Evolutionary conservation across 2,888 invertebrate species (phyloP).

Genomic region (Phaedon cochleariae): DNA sequence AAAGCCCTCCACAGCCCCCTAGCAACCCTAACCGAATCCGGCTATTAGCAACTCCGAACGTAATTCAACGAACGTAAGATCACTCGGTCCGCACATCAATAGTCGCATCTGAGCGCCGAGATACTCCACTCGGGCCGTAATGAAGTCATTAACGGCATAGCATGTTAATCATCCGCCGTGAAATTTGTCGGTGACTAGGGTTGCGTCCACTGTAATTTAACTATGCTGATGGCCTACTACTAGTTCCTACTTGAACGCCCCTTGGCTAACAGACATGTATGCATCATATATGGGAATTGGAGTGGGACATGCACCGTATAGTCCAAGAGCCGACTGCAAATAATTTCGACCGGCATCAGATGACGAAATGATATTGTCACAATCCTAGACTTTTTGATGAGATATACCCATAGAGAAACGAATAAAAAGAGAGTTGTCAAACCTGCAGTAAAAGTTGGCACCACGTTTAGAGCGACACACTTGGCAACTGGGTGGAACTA

Average conservation of each 20-base stretch:
- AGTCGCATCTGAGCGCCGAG: constrained; percentile 26
- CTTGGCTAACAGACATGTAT: background rate
- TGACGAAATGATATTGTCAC: too few species aligned
- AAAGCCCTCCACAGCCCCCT: too few species aligned
- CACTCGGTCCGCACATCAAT: constrained; percentile 17
- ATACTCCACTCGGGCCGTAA: constrained; percentile 40
- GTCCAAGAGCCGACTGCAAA: too few species aligned
- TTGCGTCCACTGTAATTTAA: constrained; percentile 31
- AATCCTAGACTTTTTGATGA: too few species aligned
- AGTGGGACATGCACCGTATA: background rate
- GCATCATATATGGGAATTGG: background rate
- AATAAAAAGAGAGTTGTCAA: too few species aligned
- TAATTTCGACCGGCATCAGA: too few species aligned
- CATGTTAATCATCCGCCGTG: constrained; percentile 48
- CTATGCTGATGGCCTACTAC: background rate
- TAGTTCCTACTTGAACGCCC: background rate
- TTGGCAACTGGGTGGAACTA: too few species aligned
- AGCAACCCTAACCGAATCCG: background rate
- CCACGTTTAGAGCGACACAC: too few species aligned
- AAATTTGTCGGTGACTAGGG: constrained; percentile 33
- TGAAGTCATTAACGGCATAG: constrained; percentile 47
- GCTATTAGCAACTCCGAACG: background rate
- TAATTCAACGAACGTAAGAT: background rate
- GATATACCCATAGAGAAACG: too few species aligned
- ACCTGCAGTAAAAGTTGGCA: too few species aligned